Evolutionary conservation across 2,888 invertebrate genomes (phyloP).

Genomic region (Parnassius smintheus): DNA sequence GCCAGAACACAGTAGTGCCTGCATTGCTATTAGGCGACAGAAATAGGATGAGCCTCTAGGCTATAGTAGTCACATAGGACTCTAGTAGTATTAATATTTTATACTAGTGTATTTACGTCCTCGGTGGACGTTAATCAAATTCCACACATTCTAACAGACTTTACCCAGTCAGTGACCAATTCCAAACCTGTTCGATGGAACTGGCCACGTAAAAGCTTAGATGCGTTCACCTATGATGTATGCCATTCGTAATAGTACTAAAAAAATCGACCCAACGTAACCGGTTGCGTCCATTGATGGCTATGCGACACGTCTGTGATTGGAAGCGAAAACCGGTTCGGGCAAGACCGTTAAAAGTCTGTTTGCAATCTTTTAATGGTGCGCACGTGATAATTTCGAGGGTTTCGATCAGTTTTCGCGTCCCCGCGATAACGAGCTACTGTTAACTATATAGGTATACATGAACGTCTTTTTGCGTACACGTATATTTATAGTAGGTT

Average conservation of each 20-base stretch:
- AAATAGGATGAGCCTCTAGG: too few relatives aligned
- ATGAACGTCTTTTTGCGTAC: neutral
- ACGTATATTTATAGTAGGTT: too few relatives aligned
- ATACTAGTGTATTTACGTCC: too few relatives aligned
- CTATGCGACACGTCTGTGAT: constrained; percentile 41
- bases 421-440: constrained; percentile 21
- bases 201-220: constrained; percentile 25
- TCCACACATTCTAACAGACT: constrained; percentile 52
- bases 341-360: constrained; percentile 60
- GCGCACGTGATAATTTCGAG: constrained; percentile 47
- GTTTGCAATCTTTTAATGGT: constrained; percentile 50
- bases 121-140: constrained; percentile 28
- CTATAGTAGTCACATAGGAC: too few relatives aligned
- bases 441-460: constrained; percentile 20
- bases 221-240: constrained; percentile 19
- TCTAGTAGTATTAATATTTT: too few relatives aligned
- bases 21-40: too few relatives aligned
- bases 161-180: constrained; percentile 46
- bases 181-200: constrained; percentile 41
- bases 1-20: too few relatives aligned
- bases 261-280: constrained; percentile 27
- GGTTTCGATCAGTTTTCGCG: constrained; percentile 45
- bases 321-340: constrained; percentile 51
- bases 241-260: constrained; percentile 23
- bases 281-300: constrained; percentile 36